Base-by-base conservation (phyloP, 2,888 invertebrate species). In the Antheraea assamensis region DNA sequence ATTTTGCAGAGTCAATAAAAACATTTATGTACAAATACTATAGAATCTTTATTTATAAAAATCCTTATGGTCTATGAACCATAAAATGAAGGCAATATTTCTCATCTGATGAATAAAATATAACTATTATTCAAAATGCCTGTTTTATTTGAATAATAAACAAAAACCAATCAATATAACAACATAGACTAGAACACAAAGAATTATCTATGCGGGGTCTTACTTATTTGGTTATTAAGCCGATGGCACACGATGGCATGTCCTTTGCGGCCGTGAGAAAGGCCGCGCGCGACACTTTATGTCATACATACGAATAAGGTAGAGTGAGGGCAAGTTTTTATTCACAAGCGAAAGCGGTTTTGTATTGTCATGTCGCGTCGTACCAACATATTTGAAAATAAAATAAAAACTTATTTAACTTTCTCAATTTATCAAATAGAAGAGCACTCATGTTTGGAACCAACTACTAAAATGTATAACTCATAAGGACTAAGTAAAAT, bases 211-310 rank as follows among this genome's bases (percentile, higher is more conserved):
- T 5, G 8, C 35, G 10, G 21, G 13, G 1, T 68, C 31, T n/a
- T 68, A 68, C 10, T 31, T 21, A 35, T 68, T 31, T 68, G 72
- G 21, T 68, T 27, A 68, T 70, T 55, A 73, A 73, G 58, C 73
- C 21, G 21, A 19, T 35, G 13, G 19, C 17, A 58, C 73, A 73
- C 73, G 42, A 58, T 61, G 73, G 73, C 58, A 73, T 73, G 73
- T 70, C 70, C 30, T 49, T 4, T 49, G 31, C 47, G 55, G 70
- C 58, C 73, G 73, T 73, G 73, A 73, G 73, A 73, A 73, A 55
- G 70, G 55, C 42, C n/a, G 70, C 55, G 47, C 55, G 19, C 55
- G 13, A 19, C 42, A 70, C 27, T 27, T 30, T 24, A 31, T 52
- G 58, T 8, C 73, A 55, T 24, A n/a, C 73, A 73, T 73, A 58